Conservation (phyloP, 2,113 vertebrate species). For the Epinephelus moara region DNA sequence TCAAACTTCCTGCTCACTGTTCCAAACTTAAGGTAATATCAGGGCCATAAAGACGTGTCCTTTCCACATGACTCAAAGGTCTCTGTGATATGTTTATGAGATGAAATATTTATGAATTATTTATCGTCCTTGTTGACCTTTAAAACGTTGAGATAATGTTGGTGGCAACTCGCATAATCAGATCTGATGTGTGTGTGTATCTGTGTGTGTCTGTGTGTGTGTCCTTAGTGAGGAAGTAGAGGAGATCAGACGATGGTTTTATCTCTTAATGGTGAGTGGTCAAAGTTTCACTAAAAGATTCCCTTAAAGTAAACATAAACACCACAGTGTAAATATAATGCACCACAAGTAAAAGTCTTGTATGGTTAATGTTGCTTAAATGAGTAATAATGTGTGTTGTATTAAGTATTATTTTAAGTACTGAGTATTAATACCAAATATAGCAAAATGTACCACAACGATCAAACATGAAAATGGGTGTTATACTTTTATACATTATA, state of each 20-base stretch:
- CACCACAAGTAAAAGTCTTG: background rate
- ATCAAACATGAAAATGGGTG: background rate
- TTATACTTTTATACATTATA: background rate
- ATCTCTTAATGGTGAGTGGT: background rate
- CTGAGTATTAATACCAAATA: no score
- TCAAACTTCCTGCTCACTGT: background rate
- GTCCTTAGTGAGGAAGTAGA: background rate
- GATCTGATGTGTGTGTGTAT: background rate
- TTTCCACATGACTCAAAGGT: conserved; percentile 6
- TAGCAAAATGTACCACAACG: no score
- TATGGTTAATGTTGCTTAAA: background rate
- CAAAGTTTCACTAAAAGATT: background rate
- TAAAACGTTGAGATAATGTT: background rate
- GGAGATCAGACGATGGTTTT: background rate
- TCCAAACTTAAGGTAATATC: background rate
- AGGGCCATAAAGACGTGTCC: background rate
- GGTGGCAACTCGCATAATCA: background rate
- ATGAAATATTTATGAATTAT: background rate
- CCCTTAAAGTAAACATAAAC: background rate
- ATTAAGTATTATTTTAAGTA: background rate
- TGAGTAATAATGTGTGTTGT: background rate
- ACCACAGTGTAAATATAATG: background rate
- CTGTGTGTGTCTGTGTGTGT: background rate
- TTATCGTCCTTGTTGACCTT: background rate
- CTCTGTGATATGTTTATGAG: background rate